Evolutionary conservation across 2,113 vertebrate species (phyloP), one percentile per base, ranked within the genome.

Genomic region (Malaclemys terrapin): DNA sequence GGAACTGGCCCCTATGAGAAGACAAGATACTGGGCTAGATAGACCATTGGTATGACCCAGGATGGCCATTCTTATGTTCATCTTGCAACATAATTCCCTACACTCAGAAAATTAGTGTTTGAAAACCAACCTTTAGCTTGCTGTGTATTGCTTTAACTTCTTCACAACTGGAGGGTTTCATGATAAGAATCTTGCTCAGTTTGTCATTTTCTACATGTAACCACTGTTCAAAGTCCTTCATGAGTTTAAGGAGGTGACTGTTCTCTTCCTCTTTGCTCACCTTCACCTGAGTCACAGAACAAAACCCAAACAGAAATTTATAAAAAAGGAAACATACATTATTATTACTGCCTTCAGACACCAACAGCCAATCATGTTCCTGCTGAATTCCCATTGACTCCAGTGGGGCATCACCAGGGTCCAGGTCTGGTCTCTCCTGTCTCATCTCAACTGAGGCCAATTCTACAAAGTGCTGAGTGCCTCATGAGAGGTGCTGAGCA

Each of bases 141-240:
- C 84, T 93, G 84, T 95, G 97, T n/a, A 75, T 83, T 97, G 91
- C 86, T 94, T 97, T 96, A 52, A 97, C 52, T 86, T 99, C 98
- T 81, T 98, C 91, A 57, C 91, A 9, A 0, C 97, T 97, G 35
- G 94, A 80, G 16, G 84, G 78, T 65, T 85, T 97, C 79, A 14
- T 82, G 35, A 91, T 91, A 47, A 98, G 95, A 89, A 99, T 93
- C 93, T 93, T 95, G 27, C 97, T 97, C 80, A 99, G 98, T 93
- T 98, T 97, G 2, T 89, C 45, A 5, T 98, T 99, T 95, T 99
- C 98, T 85, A 38, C 96, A 95, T 85, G 95, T 50, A 99, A 94
- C 99, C 99, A 99, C 27, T 94, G 97, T 94, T 99, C 98, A 85
- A 99, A 99, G 95, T 98, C 84, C 0, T 62, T 90, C 80, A 97